Conservation (phyloP, 2,113 vertebrate genomes). For the Percopsis transmontana region DNA sequence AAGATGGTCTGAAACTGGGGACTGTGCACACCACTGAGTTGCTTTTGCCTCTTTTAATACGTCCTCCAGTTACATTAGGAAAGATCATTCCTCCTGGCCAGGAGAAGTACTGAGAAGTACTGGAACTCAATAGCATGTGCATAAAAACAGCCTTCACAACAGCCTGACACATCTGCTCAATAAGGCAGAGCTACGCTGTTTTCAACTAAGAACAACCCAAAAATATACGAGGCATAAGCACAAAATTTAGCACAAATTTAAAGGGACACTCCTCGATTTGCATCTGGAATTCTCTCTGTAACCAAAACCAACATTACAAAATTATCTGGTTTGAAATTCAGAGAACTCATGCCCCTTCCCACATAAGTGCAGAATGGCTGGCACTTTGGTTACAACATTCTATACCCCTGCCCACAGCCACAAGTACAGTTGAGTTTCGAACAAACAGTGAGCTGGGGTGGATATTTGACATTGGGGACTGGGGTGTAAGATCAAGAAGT, state of each 20-base stretch:
- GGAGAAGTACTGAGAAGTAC: not conserved
- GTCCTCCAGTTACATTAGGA: not conserved
- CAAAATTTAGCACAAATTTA: slow-evolving; percentile 17
- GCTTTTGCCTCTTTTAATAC: not conserved
- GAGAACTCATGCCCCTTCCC: too few relatives aligned
- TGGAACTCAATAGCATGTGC: slow-evolving; percentile 2
- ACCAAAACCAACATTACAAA: too few relatives aligned
- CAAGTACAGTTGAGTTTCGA: too few relatives aligned
- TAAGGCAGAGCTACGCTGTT: not conserved
- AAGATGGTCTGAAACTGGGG: slow-evolving; percentile 3
- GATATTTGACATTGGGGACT: too few relatives aligned
- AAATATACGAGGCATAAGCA: slow-evolving; percentile 22
- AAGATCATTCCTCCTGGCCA: not conserved
- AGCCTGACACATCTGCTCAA: slow-evolving; percentile 9
- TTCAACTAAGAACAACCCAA: slow-evolving; percentile 13
- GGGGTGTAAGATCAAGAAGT: too few relatives aligned
- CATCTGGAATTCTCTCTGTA: too few relatives aligned
- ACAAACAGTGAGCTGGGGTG: too few relatives aligned
- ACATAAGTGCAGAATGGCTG: too few relatives aligned
- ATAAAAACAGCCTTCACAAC: not conserved
- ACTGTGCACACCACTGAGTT: not conserved
- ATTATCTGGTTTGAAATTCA: too few relatives aligned
- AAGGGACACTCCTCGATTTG: not conserved
- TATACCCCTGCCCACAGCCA: too few relatives aligned
- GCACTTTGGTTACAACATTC: too few relatives aligned